phyloP scores from a whole-genome alignment of 1,140 invertebrate species.

The Ceratosolen fusciceps region DNA sequence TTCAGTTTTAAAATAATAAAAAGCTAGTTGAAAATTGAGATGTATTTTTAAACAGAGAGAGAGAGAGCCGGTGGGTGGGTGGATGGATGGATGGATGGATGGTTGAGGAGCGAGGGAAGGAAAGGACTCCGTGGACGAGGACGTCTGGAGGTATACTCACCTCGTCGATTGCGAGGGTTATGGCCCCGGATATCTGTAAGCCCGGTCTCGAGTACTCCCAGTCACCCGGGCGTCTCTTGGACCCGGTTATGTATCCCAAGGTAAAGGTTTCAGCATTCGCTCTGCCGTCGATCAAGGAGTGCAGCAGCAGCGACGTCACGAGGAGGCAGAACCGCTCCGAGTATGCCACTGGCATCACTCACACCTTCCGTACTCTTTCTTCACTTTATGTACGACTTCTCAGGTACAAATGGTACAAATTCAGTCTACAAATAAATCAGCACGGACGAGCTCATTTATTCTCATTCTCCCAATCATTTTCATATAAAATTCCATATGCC shows the following conservation, averaged over 20 bases:
- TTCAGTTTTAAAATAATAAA: too few species aligned
- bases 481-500: too few species aligned
- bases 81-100: too few species aligned
- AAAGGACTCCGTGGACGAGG: too few species aligned
- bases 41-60: too few species aligned
- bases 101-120: too few species aligned
- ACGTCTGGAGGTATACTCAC: slow-evolving; percentile 57
- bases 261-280: slow-evolving; percentile 70
- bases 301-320: slow-evolving; percentile 55
- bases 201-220: slow-evolving; percentile 84
- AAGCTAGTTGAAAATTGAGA: too few species aligned
- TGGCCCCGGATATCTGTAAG: slow-evolving; percentile 83
- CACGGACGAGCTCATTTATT: neutral
- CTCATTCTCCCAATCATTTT: too few species aligned
- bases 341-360: slow-evolving; percentile 60
- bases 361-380: neutral
- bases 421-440: neutral
- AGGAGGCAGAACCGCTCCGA: slow-evolving; percentile 54
- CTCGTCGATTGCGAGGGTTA: slow-evolving; percentile 84
- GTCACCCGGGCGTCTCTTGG: slow-evolving; percentile 81
- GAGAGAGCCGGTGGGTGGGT: too few species aligned
- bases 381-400: too few species aligned
- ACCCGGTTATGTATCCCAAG: slow-evolving; percentile 85
- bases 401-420: too few species aligned
- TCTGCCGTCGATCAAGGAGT: slow-evolving; percentile 52